Evolutionary conservation across 1,140 invertebrate genomes (phyloP).

Genomic region (Macrobrachium nipponense): DNA sequence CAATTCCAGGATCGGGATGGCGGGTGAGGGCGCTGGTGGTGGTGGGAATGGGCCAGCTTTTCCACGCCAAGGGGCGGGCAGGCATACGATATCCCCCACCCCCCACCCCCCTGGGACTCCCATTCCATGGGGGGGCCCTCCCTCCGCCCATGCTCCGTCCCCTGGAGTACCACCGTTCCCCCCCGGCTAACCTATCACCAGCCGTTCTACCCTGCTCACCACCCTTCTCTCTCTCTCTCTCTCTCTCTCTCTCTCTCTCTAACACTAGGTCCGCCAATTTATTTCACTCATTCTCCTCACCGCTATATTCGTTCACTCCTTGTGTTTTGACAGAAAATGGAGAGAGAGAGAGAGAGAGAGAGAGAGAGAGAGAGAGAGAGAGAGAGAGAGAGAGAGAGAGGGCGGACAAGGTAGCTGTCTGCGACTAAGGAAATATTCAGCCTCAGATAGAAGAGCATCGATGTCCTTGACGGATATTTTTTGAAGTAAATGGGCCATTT

Average conservation of each 20-base stretch:
- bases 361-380: slow-evolving; percentile 12
- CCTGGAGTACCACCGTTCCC: neutral
- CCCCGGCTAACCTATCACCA: neutral
- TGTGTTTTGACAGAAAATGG: neutral
- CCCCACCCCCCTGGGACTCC: neutral
- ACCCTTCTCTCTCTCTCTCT: neutral
- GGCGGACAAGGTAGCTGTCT: neutral
- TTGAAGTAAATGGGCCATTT: too few species aligned
- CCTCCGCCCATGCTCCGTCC: neutral
- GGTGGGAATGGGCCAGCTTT: slow-evolving; percentile 23
- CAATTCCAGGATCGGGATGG: slow-evolving; percentile 52
- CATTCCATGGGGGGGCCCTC: too few species aligned
- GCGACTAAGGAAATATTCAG: neutral
- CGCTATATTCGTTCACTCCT: neutral
- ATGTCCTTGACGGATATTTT: too few species aligned
- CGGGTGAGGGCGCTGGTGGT: slow-evolving; percentile 3
- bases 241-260: neutral
- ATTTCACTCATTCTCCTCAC: slow-evolving; percentile 4
- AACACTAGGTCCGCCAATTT: too few species aligned
- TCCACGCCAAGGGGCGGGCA: neutral
- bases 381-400: slow-evolving; percentile 21
- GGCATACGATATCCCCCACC: neutral
- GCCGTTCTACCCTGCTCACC: neutral
- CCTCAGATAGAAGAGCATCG: neutral
- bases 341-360: neutral